Evolutionary conservation across 2,888 invertebrate species (phyloP).

Genomic region (Zootermopsis nevadensis): DNA sequence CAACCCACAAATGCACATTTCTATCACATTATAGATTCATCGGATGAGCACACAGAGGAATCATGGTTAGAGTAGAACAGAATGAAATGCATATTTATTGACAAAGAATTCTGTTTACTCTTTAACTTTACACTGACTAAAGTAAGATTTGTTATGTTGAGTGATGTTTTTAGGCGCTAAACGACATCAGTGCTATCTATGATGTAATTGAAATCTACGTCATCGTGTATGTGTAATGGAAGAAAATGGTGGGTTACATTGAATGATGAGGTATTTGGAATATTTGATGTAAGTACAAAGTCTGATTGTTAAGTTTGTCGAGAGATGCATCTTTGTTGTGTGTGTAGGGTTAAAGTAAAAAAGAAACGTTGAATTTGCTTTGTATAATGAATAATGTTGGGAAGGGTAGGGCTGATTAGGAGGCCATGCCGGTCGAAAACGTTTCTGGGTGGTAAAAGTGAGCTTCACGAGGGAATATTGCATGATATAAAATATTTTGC

Average conservation of each 20-base stretch:
- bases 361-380: background rate
- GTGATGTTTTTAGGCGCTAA: no score
- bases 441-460: background rate
- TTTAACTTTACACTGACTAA: no score
- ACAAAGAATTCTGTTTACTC: no score
- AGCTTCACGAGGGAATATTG: background rate
- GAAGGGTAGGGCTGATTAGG: background rate
- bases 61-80: no score
- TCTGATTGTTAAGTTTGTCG: background rate
- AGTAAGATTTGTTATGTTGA: no score
- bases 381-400: background rate
- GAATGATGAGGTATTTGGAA: background rate
- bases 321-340: background rate
- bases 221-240: background rate
- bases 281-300: background rate
- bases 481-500: background rate
- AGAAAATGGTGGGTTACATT: background rate
- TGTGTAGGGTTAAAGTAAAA: background rate
- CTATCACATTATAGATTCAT: no score
- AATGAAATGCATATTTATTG: no score
- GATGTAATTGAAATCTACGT: background rate
- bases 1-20: no score
- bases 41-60: no score
- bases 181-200: no score
- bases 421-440: slow-evolving; percentile 11